These are phyloP conservation scores for Zele albiditarsus DNA, from an alignment of 2,888 invertebrate species.

Conservation along the genomic window DNA sequence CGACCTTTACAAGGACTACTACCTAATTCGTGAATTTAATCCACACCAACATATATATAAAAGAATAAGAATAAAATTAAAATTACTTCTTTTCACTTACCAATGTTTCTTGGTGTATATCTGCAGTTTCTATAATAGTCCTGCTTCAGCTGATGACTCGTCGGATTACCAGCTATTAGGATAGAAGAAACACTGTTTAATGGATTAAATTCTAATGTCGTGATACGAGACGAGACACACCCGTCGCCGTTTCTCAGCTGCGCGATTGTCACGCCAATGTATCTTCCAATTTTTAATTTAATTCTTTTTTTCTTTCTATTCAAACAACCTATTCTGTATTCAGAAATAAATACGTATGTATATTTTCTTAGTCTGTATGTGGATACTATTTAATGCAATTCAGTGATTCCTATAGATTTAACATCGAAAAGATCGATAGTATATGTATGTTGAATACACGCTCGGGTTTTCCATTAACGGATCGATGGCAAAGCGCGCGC, in stretches of 20 bases:
- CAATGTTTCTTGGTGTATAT: slow-evolving; percentile 4
- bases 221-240: slow-evolving; percentile 2
- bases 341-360: not conserved
- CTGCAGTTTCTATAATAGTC: not conserved
- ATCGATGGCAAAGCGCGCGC: slow-evolving; percentile 5
- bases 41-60: too few relatives aligned
- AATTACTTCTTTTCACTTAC: too few relatives aligned
- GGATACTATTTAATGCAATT: not conserved
- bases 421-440: slow-evolving; percentile 5
- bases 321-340: slow-evolving; percentile 10
- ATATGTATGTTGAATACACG: slow-evolving; percentile 17
- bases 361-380: not conserved
- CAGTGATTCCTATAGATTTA: slow-evolving; percentile 3
- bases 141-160: slow-evolving; percentile 28
- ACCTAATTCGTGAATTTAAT: slow-evolving; percentile 7
- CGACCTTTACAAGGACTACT: slow-evolving; percentile 34
- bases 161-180: slow-evolving; percentile 28
- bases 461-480: slow-evolving; percentile 25
- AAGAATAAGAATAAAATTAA: too few relatives aligned
- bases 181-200: slow-evolving; percentile 31
- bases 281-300: not conserved
- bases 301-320: not conserved
- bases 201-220: slow-evolving; percentile 42
- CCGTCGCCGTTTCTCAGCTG: slow-evolving; percentile 28
- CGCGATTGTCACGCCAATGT: slow-evolving; percentile 7